phyloP scores from a whole-genome alignment of 2,888 invertebrate species.

The Luperina nickerlii region DNA sequence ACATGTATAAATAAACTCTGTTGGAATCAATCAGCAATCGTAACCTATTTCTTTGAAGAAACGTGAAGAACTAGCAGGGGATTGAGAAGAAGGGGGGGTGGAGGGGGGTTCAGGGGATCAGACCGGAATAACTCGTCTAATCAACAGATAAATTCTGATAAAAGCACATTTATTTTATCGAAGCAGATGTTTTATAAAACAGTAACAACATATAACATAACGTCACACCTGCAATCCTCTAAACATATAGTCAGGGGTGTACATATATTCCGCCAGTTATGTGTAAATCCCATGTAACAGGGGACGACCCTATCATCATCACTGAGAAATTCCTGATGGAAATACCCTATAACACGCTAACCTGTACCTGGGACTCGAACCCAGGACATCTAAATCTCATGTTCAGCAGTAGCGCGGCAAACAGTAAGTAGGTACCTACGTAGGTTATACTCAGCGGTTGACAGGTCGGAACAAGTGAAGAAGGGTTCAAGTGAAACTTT shows the following conservation, averaged over 20 bases:
- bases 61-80: too few species aligned
- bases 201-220: neutral
- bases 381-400: neutral
- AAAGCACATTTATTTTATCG: neutral
- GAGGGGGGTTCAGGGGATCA: too few species aligned
- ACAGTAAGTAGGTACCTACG: neutral
- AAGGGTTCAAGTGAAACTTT: conserved; percentile 29
- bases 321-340: neutral
- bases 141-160: conserved; percentile 1
- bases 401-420: neutral
- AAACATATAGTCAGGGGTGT: too few species aligned
- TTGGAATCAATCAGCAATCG: conserved; percentile 25
- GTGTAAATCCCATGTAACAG: neutral
- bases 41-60: neutral
- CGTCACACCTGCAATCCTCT: neutral
- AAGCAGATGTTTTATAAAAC: neutral
- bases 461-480: neutral
- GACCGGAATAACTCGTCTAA: too few species aligned
- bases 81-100: too few species aligned
- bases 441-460: neutral
- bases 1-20: neutral
- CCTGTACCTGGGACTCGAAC: neutral
- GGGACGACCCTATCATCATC: neutral
- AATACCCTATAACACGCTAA: neutral
- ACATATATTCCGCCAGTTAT: neutral